phyloP scores from a whole-genome alignment of 2,888 invertebrate genomes.

The Cinara cedri region DNA sequence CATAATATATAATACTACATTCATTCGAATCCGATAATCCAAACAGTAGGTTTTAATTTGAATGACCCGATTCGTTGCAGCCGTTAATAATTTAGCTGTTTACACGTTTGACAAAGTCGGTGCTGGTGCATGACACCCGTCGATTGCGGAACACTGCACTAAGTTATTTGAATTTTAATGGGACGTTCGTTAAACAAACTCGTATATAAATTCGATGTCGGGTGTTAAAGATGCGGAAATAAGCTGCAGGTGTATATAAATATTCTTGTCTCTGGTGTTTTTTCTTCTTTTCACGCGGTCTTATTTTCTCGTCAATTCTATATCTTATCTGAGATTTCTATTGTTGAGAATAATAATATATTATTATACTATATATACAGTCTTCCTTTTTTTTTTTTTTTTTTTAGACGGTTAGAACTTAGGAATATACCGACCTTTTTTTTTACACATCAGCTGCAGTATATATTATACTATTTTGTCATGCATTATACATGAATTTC shows the following conservation, averaged over 20 bases:
- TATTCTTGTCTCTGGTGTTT: neutral
- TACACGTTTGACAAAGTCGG: too few relatives aligned
- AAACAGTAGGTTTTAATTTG: too few relatives aligned
- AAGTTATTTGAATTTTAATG: too few relatives aligned
- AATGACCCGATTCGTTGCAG: too few relatives aligned
- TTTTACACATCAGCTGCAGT: constrained; percentile 5
- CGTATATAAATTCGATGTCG: too few relatives aligned
- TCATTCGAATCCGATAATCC: too few relatives aligned
- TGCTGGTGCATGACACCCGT: too few relatives aligned
- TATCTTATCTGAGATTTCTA: constrained; percentile 1
- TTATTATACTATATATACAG: neutral
- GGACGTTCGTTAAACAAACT: too few relatives aligned
- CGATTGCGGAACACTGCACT: too few relatives aligned
- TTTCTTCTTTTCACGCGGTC: too few relatives aligned
- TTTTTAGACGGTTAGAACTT: neutral
- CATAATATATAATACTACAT: too few relatives aligned
- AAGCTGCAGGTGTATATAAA: neutral
- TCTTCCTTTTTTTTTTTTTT: neutral
- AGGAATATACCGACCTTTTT: constrained; percentile 10
- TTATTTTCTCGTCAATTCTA: neutral
- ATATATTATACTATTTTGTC: constrained; percentile 14
- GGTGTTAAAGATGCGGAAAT: neutral
- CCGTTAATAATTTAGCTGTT: too few relatives aligned
- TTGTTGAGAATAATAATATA: neutral
- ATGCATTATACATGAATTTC: constrained; percentile 45